Base-by-base conservation (phyloP, 2,888 invertebrate genomes). In the Xestoiulus laeticollis region DNA sequence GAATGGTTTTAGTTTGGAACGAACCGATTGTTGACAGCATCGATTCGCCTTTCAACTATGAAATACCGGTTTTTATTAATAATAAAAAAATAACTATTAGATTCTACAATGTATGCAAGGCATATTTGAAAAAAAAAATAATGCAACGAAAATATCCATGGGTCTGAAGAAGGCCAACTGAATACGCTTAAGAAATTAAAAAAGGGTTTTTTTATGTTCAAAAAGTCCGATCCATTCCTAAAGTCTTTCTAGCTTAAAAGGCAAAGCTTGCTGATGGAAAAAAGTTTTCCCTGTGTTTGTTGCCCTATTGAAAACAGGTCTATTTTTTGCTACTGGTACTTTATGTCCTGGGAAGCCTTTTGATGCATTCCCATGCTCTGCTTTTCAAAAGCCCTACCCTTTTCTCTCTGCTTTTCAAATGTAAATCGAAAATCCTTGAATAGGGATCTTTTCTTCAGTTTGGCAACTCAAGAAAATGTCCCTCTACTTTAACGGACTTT, bases 331-430 rank as follows among this genome's bases (percentile, higher is more conserved):
- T 78, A 30, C 78, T 78, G 78, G 78, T 78, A 78, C 78, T 78
- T 78, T 78, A 78, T 78, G 78, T 32, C 78, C 30, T 78, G 78
- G 30, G 78, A 78, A 78, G 78, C 30, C 78, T 44, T 85, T 85
- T 85, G 85, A 85, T 85, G 85, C 85, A 22, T 85, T 85, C 85
- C 85, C 85, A 85, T 85, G 85, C 43, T 44, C 44, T 26, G 38
- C 85, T 85, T 85, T 85, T 33, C 33, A 85, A 85, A n/a, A 85
- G 85, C 85, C 85, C 85, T 85, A 85, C 85, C 85, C 85, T 85
- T 85, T 44, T 38, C 85, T 85, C 44, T 19, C 3, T 4, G 43
- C 85, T 85, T 43, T 85, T 85, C 44, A 44, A 85, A 85, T 85
- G 85, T 85, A 85, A 85, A 78, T 78, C 78, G 78, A 78, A 78